Conservation (phyloP, 2,888 invertebrate species). For the Xestia c-nigrum region DNA sequence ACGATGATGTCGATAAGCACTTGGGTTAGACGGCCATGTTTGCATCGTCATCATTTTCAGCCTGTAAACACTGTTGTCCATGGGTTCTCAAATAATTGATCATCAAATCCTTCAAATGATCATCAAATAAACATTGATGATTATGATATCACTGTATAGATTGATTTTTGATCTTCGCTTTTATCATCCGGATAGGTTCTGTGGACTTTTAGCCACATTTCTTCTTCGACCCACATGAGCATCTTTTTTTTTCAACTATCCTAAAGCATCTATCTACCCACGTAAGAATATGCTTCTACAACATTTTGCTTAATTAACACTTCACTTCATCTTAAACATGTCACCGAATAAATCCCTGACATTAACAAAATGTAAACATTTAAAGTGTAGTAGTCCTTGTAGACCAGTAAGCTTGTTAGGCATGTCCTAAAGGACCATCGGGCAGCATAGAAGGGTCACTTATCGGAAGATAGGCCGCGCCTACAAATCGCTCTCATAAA, state of each 20-base stretch:
- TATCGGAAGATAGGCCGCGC: conserved; percentile 55
- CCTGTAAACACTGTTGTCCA: background rate
- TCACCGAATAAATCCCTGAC: conserved; percentile 41
- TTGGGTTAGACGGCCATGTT: background rate
- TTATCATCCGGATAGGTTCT: background rate
- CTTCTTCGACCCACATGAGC: background rate
- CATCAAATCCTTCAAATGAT: background rate
- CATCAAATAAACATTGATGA: background rate
- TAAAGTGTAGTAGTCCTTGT: conserved; percentile 43
- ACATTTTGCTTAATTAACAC: conserved; percentile 15
- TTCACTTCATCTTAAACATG: conserved; percentile 9
- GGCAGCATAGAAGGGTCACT: conserved; percentile 54
- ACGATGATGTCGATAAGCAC: conserved; percentile 16
- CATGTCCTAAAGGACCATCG: conserved; percentile 46
- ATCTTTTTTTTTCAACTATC: background rate
- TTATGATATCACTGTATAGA: background rate
- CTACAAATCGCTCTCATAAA: conserved; percentile 67
- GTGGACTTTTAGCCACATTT: background rate
- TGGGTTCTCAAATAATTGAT: background rate
- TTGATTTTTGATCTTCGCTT: background rate
- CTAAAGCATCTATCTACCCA: background rate
- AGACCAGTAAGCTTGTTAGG: conserved; percentile 55
- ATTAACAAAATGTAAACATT: conserved; percentile 48
- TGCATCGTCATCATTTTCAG: background rate
- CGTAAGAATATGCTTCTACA: background rate